These are phyloP conservation scores for Apodemia hepburni DNA, from an alignment of 2,888 invertebrate genomes.

Conservation along the genomic window DNA sequence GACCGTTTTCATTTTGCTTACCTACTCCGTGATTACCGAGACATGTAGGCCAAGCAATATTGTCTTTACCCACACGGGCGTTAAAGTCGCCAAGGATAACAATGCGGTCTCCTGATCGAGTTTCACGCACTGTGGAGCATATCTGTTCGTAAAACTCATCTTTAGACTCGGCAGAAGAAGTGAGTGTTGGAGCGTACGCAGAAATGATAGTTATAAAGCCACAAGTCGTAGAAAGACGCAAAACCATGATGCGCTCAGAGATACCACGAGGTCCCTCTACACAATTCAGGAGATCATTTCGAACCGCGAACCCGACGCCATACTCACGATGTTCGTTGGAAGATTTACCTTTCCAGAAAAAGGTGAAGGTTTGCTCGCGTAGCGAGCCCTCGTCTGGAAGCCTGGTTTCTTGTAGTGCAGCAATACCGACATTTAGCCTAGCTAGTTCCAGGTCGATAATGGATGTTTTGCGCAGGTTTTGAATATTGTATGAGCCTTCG, in stretches of 20 bases:
- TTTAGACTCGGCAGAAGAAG: slow-evolving; percentile 16
- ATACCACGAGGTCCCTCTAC: too few relatives aligned
- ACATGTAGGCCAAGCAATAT: neutral
- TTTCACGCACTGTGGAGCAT: neutral
- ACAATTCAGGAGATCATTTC: too few relatives aligned
- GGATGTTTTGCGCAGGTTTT: neutral
- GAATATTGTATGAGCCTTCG: neutral
- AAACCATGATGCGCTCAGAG: too few relatives aligned
- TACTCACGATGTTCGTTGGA: neutral
- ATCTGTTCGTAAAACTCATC: slow-evolving; percentile 19
- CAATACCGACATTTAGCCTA: neutral
- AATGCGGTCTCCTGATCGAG: neutral
- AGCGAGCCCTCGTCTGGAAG: neutral
- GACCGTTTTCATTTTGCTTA: neutral
- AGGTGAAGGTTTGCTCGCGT: neutral
- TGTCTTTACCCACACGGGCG: neutral
- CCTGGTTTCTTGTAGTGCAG: neutral
- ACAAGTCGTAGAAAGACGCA: neutral
- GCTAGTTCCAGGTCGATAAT: neutral
- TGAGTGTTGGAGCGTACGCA: slow-evolving; percentile 21
- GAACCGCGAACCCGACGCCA: neutral
- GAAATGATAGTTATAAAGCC: slow-evolving; percentile 18
- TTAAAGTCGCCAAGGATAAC: neutral
- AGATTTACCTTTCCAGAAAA: neutral
- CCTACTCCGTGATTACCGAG: neutral